phyloP scores from a whole-genome alignment of 2,797 vertebrate genomes.

The Setipinna tenuifilis region DNA sequence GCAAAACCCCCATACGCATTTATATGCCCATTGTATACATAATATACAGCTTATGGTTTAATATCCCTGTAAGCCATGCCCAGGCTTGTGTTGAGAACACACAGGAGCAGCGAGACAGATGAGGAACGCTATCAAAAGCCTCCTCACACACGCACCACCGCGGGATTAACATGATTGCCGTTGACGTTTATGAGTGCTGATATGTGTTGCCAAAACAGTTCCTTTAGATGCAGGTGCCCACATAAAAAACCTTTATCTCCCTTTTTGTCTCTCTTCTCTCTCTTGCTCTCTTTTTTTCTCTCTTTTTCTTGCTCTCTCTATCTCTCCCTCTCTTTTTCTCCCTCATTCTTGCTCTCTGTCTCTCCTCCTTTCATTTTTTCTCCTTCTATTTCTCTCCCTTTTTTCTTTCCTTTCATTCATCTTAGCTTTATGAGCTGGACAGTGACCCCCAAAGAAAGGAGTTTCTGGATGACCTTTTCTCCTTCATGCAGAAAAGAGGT shows the following conservation, averaged over 20 bases:
- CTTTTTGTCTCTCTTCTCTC: neutral
- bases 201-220: constrained; percentile 13
- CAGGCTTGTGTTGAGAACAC: too few species aligned
- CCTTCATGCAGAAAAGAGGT: constrained; percentile 98
- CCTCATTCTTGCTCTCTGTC: neutral
- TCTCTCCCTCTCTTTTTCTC: too few species aligned
- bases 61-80: too few species aligned
- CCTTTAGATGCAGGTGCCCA: constrained; percentile 8
- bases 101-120: too few species aligned
- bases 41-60: too few species aligned
- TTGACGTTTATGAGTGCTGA: neutral
- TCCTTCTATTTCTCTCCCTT: neutral
- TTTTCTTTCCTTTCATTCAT: constrained; percentile 32
- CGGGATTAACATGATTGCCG: neutral
- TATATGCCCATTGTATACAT: too few species aligned
- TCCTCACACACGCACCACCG: neutral
- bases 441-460: constrained; percentile 93
- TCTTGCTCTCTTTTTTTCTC: neutral
- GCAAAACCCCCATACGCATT: too few species aligned
- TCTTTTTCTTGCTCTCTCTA: neutral
- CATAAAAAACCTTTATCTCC: neutral
- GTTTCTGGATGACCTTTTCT: constrained; percentile 95
- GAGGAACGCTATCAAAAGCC: too few species aligned
- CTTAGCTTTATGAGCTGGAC: constrained; percentile 92
- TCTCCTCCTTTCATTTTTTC: neutral